Percentiles rank a stretch among this genome's conserved stretches.
phyloP scores from a whole-genome alignment of 1,140 invertebrate genomes.

The Lutraria rhynchaena region DNA sequence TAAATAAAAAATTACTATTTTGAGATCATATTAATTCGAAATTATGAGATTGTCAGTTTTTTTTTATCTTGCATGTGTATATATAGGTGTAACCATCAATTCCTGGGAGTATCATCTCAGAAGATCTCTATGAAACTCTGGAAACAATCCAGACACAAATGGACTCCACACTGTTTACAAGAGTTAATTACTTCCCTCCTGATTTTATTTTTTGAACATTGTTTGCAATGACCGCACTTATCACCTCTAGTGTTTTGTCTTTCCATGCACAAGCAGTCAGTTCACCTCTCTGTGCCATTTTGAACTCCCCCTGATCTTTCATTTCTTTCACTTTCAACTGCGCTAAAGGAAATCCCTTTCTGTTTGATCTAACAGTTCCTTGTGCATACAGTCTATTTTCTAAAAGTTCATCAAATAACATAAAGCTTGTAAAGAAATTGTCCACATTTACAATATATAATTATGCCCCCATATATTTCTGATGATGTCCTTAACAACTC shows the following conservation, averaged over 20 bases:
- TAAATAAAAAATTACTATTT: no score
- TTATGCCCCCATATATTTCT: conserved; percentile 1
- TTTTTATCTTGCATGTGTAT: no score
- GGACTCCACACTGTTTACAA: not conserved
- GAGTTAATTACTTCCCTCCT: not conserved
- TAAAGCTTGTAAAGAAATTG: conserved; percentile 22
- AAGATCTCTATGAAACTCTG: not conserved
- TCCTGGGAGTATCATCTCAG: no score
- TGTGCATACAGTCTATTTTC: not conserved
- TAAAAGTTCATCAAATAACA: not conserved
- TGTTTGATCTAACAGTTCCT: conserved; percentile 6
- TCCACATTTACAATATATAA: conserved; percentile 11
- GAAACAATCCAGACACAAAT: not conserved
- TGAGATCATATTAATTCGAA: no score
- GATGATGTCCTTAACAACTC: not conserved
- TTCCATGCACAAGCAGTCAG: not conserved
- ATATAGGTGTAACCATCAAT: no score
- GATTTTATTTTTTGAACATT: not conserved
- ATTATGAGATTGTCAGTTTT: no score
- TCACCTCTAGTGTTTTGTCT: conserved; percentile 12
- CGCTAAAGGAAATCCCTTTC: not conserved
- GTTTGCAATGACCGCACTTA: not conserved
- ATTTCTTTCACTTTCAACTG: no score
- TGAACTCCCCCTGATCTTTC: no score
- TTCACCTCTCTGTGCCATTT: conserved; percentile 1